Evolutionary conservation across 2,797 vertebrate genomes (phyloP).

Genomic region (Discoglossus pictus): DNA sequence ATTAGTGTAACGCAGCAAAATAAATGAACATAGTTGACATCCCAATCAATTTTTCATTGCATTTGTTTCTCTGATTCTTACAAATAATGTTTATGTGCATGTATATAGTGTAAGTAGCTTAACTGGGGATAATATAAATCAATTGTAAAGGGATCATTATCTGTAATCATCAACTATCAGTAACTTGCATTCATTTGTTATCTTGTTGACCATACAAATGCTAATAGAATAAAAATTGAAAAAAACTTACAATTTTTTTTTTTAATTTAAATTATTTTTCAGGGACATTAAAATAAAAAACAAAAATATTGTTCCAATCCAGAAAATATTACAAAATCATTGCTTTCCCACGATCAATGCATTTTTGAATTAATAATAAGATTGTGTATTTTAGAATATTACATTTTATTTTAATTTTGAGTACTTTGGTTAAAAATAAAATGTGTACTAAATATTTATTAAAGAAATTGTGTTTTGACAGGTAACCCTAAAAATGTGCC

Average conservation of each 20-base stretch:
- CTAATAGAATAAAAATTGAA: slow-evolving; percentile 8
- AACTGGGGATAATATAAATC: slow-evolving; percentile 8
- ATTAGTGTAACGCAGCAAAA: no score
- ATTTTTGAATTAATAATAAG: no score
- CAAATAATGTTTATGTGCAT: slow-evolving; percentile 6
- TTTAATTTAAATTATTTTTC: slow-evolving; percentile 12
- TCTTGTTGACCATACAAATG: not conserved
- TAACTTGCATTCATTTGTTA: slow-evolving; percentile 13
- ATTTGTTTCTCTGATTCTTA: not conserved
- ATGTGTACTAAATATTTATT: slow-evolving; percentile 74
- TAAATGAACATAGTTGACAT: no score
- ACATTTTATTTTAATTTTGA: slow-evolving; percentile 49
- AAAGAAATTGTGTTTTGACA: slow-evolving; percentile 64
- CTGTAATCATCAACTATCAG: not conserved
- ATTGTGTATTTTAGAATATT: no score
- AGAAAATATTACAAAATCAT: not conserved
- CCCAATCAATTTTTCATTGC: not conserved
- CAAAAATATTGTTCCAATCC: not conserved
- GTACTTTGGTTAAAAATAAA: slow-evolving; percentile 63
- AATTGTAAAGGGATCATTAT: slow-evolving; percentile 17
- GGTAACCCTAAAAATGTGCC: slow-evolving; percentile 69
- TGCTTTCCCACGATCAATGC: no score
- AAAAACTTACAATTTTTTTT: no score
- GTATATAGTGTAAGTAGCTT: slow-evolving; percentile 32
- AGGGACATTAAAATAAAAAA: slow-evolving; percentile 21